Conservation (phyloP, 2,797 vertebrate species). For the Acanthopagrus latus region DNA sequence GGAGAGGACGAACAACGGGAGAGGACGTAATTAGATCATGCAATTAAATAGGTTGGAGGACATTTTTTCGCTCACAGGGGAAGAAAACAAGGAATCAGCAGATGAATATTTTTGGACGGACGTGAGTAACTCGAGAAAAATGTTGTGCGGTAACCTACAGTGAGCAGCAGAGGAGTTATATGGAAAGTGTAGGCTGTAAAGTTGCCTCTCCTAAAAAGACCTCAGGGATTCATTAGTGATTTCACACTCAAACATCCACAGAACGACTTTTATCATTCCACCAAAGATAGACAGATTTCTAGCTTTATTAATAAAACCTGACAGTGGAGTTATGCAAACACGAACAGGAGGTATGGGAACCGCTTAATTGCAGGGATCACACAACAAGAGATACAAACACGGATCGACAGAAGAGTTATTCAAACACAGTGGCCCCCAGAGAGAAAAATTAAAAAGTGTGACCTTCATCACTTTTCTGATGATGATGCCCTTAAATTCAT, state of each 20-base stretch:
- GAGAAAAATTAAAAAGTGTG: too few species aligned
- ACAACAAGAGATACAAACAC: too few species aligned
- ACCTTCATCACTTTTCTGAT: too few species aligned
- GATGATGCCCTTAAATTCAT: too few species aligned
- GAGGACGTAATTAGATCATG: constrained; percentile 5
- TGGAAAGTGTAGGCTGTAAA: constrained; percentile 18
- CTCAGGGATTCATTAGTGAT: constrained; percentile 57
- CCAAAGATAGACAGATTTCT: not conserved
- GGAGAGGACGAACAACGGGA: constrained; percentile 14
- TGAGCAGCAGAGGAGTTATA: constrained; percentile 5
- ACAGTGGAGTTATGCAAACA: too few species aligned
- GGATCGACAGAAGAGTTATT: too few species aligned
- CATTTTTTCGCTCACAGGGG: not conserved
- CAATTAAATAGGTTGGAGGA: constrained; percentile 17
- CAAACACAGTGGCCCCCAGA: too few species aligned
- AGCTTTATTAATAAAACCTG: too few species aligned
- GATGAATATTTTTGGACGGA: constrained; percentile 15
- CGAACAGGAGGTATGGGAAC: too few species aligned
- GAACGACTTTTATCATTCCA: constrained; percentile 23
- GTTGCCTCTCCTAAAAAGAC: constrained; percentile 41
- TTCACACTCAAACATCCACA: constrained; percentile 41
- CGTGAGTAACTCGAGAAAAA: constrained; percentile 14
- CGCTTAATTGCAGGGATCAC: too few species aligned
- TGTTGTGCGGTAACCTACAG: not conserved
- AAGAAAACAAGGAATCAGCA: constrained; percentile 1